These are phyloP conservation scores for Cygnus atratus DNA, from an alignment of 2,113 vertebrate species.

Conservation along the genomic window DNA sequence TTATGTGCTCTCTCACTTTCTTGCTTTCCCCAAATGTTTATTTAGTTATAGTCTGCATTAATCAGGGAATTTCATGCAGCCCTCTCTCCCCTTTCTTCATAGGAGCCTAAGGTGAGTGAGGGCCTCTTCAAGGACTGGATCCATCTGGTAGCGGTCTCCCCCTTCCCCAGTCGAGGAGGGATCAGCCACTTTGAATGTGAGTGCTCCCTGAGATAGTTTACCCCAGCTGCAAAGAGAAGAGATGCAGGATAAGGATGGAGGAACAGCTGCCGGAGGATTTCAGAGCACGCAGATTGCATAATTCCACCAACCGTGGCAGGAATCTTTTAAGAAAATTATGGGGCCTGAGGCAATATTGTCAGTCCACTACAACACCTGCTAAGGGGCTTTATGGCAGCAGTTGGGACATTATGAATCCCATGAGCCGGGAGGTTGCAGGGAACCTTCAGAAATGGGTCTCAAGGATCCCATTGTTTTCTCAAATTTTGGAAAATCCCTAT, in stretches of 20 bases:
- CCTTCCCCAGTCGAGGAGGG: background rate
- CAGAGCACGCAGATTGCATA: background rate
- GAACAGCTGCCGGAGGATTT: background rate
- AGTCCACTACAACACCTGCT: background rate
- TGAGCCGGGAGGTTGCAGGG: background rate
- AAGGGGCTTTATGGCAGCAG: background rate
- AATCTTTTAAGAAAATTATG: background rate
- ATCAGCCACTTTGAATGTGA: background rate
- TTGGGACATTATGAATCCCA: background rate
- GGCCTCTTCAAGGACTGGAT: background rate
- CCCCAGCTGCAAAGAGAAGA: background rate
- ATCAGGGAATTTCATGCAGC: background rate
- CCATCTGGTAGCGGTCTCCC: background rate
- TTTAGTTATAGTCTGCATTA: background rate
- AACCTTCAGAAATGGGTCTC: background rate
- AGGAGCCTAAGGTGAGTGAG: background rate
- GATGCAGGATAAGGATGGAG: background rate
- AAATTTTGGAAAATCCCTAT: background rate
- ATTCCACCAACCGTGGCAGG: background rate
- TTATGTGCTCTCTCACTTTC: slow-evolving; percentile 49
- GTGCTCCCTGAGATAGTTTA: background rate
- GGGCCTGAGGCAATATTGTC: background rate
- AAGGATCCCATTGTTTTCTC: background rate
- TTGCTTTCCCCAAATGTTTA: background rate
- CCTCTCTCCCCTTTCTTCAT: background rate